phyloP scores from a whole-genome alignment of 2,797 vertebrate genomes.

The Lophius americanus region DNA sequence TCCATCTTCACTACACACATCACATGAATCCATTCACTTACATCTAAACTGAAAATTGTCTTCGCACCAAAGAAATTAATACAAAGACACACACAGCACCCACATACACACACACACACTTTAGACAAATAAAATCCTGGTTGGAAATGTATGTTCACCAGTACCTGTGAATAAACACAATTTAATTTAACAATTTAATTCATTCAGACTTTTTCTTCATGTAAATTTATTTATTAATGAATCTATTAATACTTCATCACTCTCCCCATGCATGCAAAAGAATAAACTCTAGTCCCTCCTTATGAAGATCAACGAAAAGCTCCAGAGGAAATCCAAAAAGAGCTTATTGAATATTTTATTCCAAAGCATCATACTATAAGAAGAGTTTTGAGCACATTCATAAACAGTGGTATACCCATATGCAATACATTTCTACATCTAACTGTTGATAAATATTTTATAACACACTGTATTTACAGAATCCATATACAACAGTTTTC shows the following conservation, averaged over 20 bases:
- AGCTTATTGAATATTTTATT: too few species aligned
- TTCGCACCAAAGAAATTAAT: not conserved
- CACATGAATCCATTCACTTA: slow-evolving; percentile 3
- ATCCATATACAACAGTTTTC: too few species aligned
- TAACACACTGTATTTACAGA: not conserved
- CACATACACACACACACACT: too few species aligned
- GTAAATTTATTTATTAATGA: not conserved
- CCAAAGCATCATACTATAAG: too few species aligned
- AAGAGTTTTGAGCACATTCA: not conserved
- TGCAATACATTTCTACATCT: not conserved
- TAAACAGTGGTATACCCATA: not conserved
- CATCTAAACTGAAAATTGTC: not conserved
- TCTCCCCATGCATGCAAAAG: not conserved
- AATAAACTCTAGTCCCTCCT: not conserved
- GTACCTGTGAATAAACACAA: too few species aligned
- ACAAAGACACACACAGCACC: too few species aligned
- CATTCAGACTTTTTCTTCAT: not conserved
- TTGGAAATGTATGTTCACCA: not conserved
- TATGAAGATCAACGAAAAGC: not conserved
- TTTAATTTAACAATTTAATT: too few species aligned
- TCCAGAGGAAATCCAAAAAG: not conserved
- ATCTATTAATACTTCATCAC: not conserved
- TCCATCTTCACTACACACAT: slow-evolving; percentile 4
- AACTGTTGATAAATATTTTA: not conserved
- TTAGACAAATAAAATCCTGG: not conserved